These are phyloP conservation scores for Ecliptopera silaceata DNA, from an alignment of 2,888 invertebrate species.

Conservation along the genomic window DNA sequence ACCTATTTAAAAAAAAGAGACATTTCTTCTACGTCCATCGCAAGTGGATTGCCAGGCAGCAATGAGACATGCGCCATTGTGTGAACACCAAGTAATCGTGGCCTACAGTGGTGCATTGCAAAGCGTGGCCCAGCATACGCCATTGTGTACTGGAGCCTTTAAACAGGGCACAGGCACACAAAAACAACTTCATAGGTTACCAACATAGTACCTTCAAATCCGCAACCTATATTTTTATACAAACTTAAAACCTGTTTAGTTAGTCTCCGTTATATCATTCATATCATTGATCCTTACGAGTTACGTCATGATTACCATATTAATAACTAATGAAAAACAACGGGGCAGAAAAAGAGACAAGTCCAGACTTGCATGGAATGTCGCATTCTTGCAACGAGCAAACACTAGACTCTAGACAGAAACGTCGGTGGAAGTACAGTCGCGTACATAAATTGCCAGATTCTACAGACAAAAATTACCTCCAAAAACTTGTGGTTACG, in stretches of 20 bases:
- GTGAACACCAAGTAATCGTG: no score
- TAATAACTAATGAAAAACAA: neutral
- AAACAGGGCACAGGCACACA: no score
- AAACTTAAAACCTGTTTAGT: neutral
- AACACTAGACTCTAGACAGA: constrained; percentile 5
- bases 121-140: no score
- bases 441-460: neutral
- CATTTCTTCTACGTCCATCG: no score
- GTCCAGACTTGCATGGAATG: constrained; percentile 43
- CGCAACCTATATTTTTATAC: neutral
- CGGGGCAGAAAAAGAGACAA: constrained; percentile 34
- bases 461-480: neutral
- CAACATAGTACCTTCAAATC: no score
- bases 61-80: no score
- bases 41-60: no score
- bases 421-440: constrained; percentile 7
- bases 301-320: constrained; percentile 7
- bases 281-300: neutral
- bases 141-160: no score
- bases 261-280: neutral
- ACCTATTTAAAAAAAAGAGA: no score
- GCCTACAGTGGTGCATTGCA: no score
- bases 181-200: no score
- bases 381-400: constrained; percentile 32
- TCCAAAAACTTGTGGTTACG: neutral